Evolutionary conservation across 35 echinoderm and acorn worm species (phyloP).

Genomic region (Apostichopus californicus): DNA sequence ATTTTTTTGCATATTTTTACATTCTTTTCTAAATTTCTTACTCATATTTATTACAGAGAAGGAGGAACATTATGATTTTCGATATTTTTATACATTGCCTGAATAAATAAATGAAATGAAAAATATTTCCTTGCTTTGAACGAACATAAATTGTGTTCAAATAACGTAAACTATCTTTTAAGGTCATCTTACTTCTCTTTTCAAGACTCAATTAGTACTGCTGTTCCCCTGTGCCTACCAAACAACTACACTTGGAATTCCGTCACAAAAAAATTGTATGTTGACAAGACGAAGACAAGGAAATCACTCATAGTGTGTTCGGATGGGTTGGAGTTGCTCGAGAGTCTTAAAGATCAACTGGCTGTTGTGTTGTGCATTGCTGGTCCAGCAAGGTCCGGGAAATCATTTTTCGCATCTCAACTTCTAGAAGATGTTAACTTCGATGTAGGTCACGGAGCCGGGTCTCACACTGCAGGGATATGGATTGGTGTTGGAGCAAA

Average conservation of each 20-base stretch:
- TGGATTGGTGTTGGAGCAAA: not conserved
- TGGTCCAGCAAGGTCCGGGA: slow-evolving; percentile 13
- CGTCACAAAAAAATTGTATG: not conserved
- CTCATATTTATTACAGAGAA: too few species aligned
- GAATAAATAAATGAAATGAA: not conserved
- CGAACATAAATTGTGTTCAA: too few species aligned
- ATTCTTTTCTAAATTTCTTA: too few species aligned
- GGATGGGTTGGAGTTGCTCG: not conserved
- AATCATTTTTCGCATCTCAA: slow-evolving; percentile 12
- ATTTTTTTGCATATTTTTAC: too few species aligned
- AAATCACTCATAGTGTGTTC: not conserved
- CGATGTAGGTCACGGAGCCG: not conserved
- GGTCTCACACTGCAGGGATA: slow-evolving; percentile 16
- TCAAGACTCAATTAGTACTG: too few species aligned
- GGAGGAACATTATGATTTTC: too few species aligned
- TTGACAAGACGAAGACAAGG: not conserved
- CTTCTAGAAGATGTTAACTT: not conserved
- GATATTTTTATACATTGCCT: too few species aligned
- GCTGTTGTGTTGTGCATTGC: not conserved
- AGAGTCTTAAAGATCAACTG: not conserved
- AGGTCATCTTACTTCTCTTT: too few species aligned
- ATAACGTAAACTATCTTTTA: too few species aligned
- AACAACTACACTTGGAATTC: not conserved
- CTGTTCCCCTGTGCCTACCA: not conserved
- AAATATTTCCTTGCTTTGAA: too few species aligned